Evolutionary conservation across 2,797 vertebrate species (phyloP), one percentile per base, ranked within the genome.

Genomic region (Sebastes cheni): DNA sequence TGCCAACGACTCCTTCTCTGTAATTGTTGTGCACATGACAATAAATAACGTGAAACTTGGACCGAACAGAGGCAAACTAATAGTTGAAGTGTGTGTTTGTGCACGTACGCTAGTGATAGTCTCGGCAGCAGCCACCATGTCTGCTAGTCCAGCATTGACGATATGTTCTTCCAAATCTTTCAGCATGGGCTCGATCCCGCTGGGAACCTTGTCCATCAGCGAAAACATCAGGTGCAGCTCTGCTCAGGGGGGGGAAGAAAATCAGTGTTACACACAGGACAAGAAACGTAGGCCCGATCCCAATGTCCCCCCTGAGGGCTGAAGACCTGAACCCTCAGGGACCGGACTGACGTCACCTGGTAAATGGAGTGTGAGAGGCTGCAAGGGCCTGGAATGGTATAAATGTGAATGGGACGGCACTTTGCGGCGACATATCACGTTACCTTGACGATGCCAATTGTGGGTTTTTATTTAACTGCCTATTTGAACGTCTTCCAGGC

Each of bases 121-220:
- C 94, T 99, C 98, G 55, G 98, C 98, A 88, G 98, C 96, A 82
- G 98, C 98, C 88, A 99, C 97, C 98, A 99, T 99, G 92, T 99
- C 98, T 65, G 98, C 98, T 64, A 99, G 95, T 75, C 98, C 98
- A 84, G 97, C 98, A 88, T 94, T 98, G 90, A 99, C 92, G 86
- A 99, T 98, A 80, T 99, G 98, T 16, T 99, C 98, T 86, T 99
- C 98, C 83, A 99, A 94, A 91, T 99, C 97, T 89, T 99, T 99
- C 72, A 99, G 93, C 98, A 99, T 99, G 65, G 98, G 97, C 83
- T 99, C 98, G 83, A 99, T 99, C 72, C 98, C 98, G 87, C 92
- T 98, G 1, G 97, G 97, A 90, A 99, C 98, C 93, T 99, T 99
- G 95, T 99, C 98, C 98, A 99, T 99, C 83, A 99, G 90, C 3